Conservation (phyloP, 2,113 vertebrate genomes). For the Pomatorhinus ruficollis region DNA sequence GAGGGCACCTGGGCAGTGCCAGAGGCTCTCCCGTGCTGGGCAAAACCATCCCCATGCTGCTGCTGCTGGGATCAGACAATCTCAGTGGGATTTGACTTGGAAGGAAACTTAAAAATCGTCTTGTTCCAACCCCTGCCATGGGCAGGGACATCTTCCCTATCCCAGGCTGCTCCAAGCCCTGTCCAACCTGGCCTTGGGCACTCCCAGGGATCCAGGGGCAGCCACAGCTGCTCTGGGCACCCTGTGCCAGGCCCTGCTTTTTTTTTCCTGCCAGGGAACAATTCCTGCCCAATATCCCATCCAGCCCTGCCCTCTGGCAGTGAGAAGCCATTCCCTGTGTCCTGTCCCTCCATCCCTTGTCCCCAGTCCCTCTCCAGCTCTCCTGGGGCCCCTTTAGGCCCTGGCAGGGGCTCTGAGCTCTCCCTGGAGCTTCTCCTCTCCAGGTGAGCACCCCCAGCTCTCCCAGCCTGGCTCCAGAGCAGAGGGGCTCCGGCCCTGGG, state of each 20-base stretch:
- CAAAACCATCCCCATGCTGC: neutral
- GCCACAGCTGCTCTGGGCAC: neutral
- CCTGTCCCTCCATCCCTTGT: neutral
- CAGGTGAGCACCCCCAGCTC: neutral
- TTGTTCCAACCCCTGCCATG: rapidly evolving
- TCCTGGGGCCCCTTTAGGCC: neutral
- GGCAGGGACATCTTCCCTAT: rapidly evolving
- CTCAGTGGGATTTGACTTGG: neutral
- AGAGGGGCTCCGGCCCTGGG: neutral
- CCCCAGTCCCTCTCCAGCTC: neutral
- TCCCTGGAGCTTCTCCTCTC: neutral
- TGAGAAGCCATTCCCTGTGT: neutral
- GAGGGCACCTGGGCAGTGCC: rapidly evolving
- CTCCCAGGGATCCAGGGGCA: neutral
- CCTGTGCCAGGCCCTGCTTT: rapidly evolving
- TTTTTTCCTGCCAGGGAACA: rapidly evolving
- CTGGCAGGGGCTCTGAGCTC: neutral
- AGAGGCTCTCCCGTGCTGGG: neutral
- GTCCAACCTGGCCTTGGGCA: rapidly evolving
- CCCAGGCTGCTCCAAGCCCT: rapidly evolving
- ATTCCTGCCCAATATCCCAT: neutral
- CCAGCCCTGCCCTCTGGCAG: rapidly evolving
- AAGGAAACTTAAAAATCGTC: neutral
- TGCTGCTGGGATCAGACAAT: neutral
- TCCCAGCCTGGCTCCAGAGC: neutral